Percentiles rank a stretch among this genome's conserved stretches.
Conservation (phyloP, 2,797 vertebrate species). For the Phataginus tricuspis region DNA sequence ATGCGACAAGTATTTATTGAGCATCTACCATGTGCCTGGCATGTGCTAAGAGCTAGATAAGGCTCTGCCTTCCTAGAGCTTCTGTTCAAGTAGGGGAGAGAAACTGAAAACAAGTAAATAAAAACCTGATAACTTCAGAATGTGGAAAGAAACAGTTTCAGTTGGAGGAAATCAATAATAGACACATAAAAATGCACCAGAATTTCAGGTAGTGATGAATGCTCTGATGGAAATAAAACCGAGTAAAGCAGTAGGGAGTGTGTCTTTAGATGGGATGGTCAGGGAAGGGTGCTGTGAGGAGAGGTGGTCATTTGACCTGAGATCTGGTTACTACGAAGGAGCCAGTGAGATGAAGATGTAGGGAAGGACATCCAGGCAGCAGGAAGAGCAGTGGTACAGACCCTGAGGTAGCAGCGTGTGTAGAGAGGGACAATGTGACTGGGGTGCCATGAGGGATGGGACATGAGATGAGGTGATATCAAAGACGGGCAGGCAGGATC, state of each 20-base stretch:
- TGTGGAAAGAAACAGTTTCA: background rate
- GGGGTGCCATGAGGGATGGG: accelerated
- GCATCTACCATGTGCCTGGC: background rate
- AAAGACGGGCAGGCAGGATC: background rate
- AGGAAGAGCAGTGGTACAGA: background rate
- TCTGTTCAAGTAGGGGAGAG: background rate
- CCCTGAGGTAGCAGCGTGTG: background rate
- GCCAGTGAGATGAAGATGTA: background rate
- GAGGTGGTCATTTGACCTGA: background rate
- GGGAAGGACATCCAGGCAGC: background rate
- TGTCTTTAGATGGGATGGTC: background rate
- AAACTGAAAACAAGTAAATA: background rate
- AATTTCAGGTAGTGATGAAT: background rate
- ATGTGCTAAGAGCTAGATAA: background rate
- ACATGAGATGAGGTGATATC: background rate
- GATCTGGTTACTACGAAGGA: background rate
- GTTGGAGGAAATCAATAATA: background rate
- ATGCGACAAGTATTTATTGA: background rate
- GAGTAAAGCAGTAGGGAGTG: background rate
- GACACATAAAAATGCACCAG: background rate
- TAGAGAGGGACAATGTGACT: background rate
- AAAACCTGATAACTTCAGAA: background rate
- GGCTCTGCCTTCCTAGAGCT: background rate
- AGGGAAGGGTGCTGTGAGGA: background rate
- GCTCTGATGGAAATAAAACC: background rate